Conservation (phyloP, 35 echinoderm and acorn worm genomes). For the Antedon bifida region DNA sequence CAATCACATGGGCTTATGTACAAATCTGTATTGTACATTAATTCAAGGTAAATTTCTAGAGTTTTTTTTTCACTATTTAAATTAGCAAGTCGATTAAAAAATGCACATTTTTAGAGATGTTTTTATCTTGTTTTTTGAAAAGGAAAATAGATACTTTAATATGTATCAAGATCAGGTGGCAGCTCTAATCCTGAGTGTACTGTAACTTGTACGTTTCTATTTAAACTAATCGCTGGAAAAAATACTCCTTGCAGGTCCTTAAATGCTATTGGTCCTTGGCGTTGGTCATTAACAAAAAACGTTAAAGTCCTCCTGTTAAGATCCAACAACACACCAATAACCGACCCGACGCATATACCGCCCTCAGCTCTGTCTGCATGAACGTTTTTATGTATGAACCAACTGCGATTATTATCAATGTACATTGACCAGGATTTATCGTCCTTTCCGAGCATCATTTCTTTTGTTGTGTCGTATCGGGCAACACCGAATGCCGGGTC, state of each 20-base stretch:
- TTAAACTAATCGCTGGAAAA: conserved; percentile 89
- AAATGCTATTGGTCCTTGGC: conserved; percentile 81
- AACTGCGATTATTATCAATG: conserved; percentile 94
- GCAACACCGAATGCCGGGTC: conserved; percentile 94
- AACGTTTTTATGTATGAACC: conserved; percentile 96
- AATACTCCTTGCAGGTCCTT: conserved; percentile 69
- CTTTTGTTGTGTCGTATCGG: conserved; percentile 63
- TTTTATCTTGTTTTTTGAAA: too few species aligned
- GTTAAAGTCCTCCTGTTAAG: conserved; percentile 58
- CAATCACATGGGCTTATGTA: too few species aligned
- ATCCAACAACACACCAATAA: conserved; percentile 85
- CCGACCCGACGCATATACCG: conserved; percentile 76
- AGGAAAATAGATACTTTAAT: not conserved
- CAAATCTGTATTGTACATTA: too few species aligned
- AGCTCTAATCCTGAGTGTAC: conserved; percentile 88
- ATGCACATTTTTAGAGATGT: too few species aligned
- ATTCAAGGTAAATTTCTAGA: too few species aligned
- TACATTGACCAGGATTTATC: conserved; percentile 99
- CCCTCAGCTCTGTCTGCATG: conserved; percentile 84
- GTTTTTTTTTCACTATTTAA: too few species aligned
- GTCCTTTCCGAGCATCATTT: conserved; percentile 91
- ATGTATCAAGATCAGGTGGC: conserved; percentile 50
- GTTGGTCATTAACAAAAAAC: conserved; percentile 73
- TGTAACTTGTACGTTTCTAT: conserved; percentile 90
- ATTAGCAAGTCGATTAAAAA: too few species aligned